Percentiles rank a stretch among this genome's conserved stretches.
Evolutionary conservation across 2,888 invertebrate genomes (phyloP).

Genomic region (Leucoptera coffeella): DNA sequence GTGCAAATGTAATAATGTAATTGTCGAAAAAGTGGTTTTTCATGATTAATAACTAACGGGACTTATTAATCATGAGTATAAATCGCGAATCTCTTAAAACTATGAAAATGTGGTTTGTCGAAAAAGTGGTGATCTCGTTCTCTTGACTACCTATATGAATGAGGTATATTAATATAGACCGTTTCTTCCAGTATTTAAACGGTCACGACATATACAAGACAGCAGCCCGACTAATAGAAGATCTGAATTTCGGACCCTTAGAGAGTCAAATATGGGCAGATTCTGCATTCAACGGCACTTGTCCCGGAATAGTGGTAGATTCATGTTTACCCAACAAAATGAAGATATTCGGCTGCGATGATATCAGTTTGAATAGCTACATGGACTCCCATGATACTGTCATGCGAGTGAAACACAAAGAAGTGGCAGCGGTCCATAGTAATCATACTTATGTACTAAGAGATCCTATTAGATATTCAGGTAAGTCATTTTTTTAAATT

Average conservation of each 20-base stretch:
- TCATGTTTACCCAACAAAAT: slow-evolving; percentile 42
- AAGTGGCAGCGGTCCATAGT: slow-evolving; percentile 33
- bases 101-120: too few relatives aligned
- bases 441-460: slow-evolving; percentile 40
- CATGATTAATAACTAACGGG: too few relatives aligned
- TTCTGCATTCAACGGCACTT: slow-evolving; percentile 38
- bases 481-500: slow-evolving; percentile 15
- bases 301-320: slow-evolving; percentile 37
- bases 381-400: slow-evolving; percentile 47
- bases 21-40: too few relatives aligned
- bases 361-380: slow-evolving; percentile 40
- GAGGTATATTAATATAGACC: too few relatives aligned
- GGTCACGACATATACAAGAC: slow-evolving; percentile 37
- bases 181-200: slow-evolving; percentile 29
- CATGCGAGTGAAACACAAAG: slow-evolving; percentile 38
- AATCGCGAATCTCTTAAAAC: too few relatives aligned
- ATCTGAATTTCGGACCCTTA: slow-evolving; percentile 35
- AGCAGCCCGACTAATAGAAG: slow-evolving; percentile 33
- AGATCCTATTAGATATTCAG: slow-evolving; percentile 40
- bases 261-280: slow-evolving; percentile 34
- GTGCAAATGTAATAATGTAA: too few relatives aligned
- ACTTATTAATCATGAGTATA: too few relatives aligned
- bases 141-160: too few relatives aligned
- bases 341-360: slow-evolving; percentile 42
- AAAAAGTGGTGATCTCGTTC: too few relatives aligned